These are phyloP conservation scores for Rhinogobio ventralis DNA, from an alignment of 2,797 vertebrate genomes.

Conservation along the genomic window DNA sequence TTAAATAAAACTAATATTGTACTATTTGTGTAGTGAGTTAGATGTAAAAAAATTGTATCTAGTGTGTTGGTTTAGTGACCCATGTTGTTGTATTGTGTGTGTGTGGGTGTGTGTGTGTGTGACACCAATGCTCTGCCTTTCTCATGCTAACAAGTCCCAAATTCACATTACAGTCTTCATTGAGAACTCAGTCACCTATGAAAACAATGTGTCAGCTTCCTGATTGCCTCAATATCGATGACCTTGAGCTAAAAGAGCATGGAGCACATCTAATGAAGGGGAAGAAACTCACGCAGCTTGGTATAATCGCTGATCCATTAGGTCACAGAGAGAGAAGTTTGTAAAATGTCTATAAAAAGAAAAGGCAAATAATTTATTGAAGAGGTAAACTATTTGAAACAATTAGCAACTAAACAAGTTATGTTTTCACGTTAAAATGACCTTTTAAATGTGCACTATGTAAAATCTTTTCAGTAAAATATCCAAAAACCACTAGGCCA, in stretches of 20 bases:
- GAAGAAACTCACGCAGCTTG: slow-evolving; percentile 51
- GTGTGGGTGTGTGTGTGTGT: not conserved
- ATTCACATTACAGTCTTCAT: slow-evolving; percentile 54
- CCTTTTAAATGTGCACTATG: too few species aligned
- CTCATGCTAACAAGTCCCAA: slow-evolving; percentile 52
- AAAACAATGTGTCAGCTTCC: slow-evolving; percentile 54
- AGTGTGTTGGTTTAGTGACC: slow-evolving; percentile 17
- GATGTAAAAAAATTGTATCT: not conserved
- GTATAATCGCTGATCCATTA: slow-evolving; percentile 47
- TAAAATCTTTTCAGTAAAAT: too few species aligned
- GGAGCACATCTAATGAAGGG: slow-evolving; percentile 50
- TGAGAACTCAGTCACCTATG: slow-evolving; percentile 58
- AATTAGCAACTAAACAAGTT: not conserved
- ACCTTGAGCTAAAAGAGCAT: slow-evolving; percentile 58
- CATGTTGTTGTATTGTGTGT: slow-evolving; percentile 13
- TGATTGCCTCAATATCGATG: slow-evolving; percentile 58
- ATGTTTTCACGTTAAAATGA: not conserved
- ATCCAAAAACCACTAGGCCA: too few species aligned
- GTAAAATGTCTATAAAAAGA: slow-evolving; percentile 1
- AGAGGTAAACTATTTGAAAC: slow-evolving; percentile 5
- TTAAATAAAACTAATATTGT: not conserved
- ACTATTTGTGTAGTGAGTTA: not conserved
- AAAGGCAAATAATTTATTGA: not conserved
- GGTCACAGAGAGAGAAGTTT: slow-evolving; percentile 27
- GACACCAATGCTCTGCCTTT: slow-evolving; percentile 26